Base-by-base conservation (phyloP, 1,140 invertebrate genomes). In the Drosophila sp. region DNA sequence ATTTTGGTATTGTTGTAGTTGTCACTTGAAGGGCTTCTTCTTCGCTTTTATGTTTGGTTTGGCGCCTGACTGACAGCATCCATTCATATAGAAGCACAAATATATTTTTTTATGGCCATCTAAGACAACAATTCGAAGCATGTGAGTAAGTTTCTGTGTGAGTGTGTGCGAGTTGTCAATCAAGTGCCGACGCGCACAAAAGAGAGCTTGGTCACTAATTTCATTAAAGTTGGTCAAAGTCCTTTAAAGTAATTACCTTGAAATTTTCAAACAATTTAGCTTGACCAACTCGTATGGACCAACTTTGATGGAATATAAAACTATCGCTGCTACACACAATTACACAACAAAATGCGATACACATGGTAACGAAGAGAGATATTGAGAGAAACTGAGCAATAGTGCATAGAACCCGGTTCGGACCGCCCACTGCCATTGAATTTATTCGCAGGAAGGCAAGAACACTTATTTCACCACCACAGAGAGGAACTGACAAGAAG, bases 191-290 rank as follows among this genome's bases (percentile, higher is more conserved):
- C 25, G 6, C 17, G 6, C 4, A 35, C 56, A 58, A 56, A 25
- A 25, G 17, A 56, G n/a, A 6, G 32, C 56, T 35, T 32, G n/a
- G 56, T 35, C 56, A 35, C 32, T 11, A 35, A 58, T 38, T 58
- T 58, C 32, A 58, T 35, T 58, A 38, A 58, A 58, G 32, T 25
- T 58, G 32, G 56, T 35, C 17, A 38, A 38, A 58, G 32, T 7
- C 6, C 4, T 58, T 35, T 35, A 35, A 58, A 35, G 56, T 58
- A 35, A 58, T 58, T 35, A 58, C 29, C 30, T 35, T 38, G 32
- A 58, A 29, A 33, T 58, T 38, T 58, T 32, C 32, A 58, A 33
- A 5, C 33, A 3, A 38, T 58, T 58, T 25, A 58, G 17, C 55
- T 33, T 17, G 17, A 47, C 17, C n/a, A 58, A 29, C 25, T 29